Conservation (phyloP, 2,888 invertebrate genomes). For the Cryptophagus acutangulus region DNA sequence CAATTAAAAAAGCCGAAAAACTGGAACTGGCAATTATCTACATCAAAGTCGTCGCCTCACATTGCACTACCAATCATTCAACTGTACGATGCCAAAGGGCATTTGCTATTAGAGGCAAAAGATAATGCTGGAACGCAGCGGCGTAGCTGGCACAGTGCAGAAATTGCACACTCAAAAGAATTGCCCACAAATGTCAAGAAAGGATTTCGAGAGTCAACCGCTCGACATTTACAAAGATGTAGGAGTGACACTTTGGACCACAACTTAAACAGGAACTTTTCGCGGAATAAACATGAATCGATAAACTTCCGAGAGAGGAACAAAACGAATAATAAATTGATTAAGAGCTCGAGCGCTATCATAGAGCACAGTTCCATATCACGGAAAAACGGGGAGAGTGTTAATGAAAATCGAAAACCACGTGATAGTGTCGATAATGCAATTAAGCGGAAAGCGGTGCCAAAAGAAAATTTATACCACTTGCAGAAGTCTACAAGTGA, state of each 20-base stretch:
- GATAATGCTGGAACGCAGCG: constrained; percentile 50
- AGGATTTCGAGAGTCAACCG: constrained; percentile 16
- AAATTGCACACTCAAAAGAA: constrained; percentile 10
- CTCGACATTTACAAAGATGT: constrained; percentile 25
- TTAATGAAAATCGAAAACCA: constrained; percentile 7
- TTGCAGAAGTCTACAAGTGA: constrained; percentile 17
- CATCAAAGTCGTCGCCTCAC: constrained; percentile 58
- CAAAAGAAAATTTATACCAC: constrained; percentile 4
- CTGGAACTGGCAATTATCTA: constrained; percentile 61
- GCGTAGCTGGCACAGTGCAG: constrained; percentile 40
- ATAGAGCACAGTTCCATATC: constrained; percentile 1
- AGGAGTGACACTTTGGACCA: constrained; percentile 28
- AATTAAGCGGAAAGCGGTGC: constrained; percentile 9
- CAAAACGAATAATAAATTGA: constrained; percentile 4
- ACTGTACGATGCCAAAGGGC: constrained; percentile 59
- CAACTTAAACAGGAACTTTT: constrained; percentile 9
- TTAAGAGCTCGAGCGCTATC: neutral
- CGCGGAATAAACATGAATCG: constrained; percentile 12
- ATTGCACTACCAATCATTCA: constrained; percentile 58
- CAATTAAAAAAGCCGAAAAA: constrained; percentile 58
- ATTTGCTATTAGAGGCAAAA: constrained; percentile 57
- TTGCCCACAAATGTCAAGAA: constrained; percentile 19
- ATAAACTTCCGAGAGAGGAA: constrained; percentile 15
- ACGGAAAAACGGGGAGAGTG: neutral
- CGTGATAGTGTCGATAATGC: constrained; percentile 1